phyloP scores from a whole-genome alignment of 2,888 invertebrate genomes.

The Seladonia tumulorum region DNA sequence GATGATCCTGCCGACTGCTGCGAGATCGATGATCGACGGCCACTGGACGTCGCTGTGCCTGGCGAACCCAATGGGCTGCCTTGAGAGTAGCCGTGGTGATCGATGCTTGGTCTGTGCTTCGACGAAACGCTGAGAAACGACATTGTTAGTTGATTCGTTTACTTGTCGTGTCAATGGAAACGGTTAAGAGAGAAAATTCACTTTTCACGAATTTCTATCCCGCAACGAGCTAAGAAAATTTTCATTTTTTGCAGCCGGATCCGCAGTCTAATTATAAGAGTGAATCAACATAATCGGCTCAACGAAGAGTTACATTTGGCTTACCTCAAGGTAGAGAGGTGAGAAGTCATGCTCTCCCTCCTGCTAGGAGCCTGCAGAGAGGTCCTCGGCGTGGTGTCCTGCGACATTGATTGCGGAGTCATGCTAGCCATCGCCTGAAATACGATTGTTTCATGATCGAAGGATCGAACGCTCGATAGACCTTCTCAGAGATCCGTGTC shows the following conservation, averaged over 20 bases:
- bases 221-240: no score
- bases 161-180: no score
- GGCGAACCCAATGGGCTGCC: conserved; percentile 82
- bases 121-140: conserved; percentile 80
- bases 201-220: no score
- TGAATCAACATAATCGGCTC: no score
- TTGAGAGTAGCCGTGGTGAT: conserved; percentile 54
- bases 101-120: conserved; percentile 80
- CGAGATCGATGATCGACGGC: conserved; percentile 82
- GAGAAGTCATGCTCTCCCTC: conserved; percentile 80
- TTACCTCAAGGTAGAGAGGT: conserved; percentile 79
- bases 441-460: conserved; percentile 10
- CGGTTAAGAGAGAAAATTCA: no score
- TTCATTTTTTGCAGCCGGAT: no score
- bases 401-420: conserved; percentile 74
- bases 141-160: no score
- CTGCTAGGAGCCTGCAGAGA: conserved; percentile 78
- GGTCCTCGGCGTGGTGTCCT: conserved; percentile 74
- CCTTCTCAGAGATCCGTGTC: not conserved
- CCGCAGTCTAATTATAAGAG: no score
- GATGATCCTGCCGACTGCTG: conserved; percentile 55
- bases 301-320: not conserved
- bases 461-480: not conserved
- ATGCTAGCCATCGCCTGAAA: conserved; percentile 80
- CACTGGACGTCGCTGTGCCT: conserved; percentile 76